Base-by-base conservation (phyloP, 2,797 vertebrate species). In the Caiman crocodilus region DNA sequence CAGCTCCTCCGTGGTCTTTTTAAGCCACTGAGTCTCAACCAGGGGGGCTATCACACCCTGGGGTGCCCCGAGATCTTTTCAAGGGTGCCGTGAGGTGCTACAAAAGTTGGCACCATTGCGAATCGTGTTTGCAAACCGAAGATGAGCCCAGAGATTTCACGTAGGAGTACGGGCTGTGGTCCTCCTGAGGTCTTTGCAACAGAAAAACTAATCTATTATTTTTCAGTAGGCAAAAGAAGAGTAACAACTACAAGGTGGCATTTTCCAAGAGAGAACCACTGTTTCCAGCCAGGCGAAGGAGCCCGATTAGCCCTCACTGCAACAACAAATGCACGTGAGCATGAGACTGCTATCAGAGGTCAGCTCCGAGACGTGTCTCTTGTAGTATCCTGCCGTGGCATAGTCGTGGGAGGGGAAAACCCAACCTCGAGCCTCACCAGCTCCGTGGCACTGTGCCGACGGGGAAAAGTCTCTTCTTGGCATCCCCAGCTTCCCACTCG, bases 401-500 rank as follows among this genome's bases (percentile, higher is more conserved):
- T 14, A 59, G 26, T 5, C 28, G 58, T 67, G 17, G 60, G 77
- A 75, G 83, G 35, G 77, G 42, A 73, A 77, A 91, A 2, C 8
- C 13, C 32, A 73, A 74, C 65, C 65, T 14, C 3, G 26, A 60
- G 7, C 9, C 20, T 21, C 28, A 2, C 12, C 28, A n/a, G 28
- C 2, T 75, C 20, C 35, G 65, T 18, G 21, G 65, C 17, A 35
- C 16, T 12, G 35, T 69, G 12, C 65, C 12, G 18, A 18, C 32
- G 28, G 18, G 21, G 61, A 82, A 25, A 0, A 1, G 5, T 71
- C 35, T 30, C 35, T 8, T 20, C 14, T 14, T 7, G 63, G 6
- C 32, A 1, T 0, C 2, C 73, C 59, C 2, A 0, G 60, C 25
- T 25, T 50, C 4, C 9, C 4, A 7, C 18, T 59, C 74, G 32